Evolutionary conservation across 2,113 vertebrate species (phyloP), one percentile per base, ranked within the genome.

Genomic region (Edolisoma coerulescens): DNA sequence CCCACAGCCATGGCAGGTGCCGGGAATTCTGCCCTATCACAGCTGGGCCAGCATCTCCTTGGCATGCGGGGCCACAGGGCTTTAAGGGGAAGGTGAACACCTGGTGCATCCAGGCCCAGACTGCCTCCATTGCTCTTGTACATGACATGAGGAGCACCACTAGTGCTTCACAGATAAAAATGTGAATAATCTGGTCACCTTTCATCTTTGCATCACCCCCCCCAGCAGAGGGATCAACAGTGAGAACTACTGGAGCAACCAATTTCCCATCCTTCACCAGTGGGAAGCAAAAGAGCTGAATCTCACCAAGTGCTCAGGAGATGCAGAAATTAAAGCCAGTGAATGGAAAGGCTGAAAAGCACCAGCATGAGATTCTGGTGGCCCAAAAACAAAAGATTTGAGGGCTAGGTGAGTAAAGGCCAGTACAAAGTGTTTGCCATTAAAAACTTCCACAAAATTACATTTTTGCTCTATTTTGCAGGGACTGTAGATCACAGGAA

Each of bases 51-150:
- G 73, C 42, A 60, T 32, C 61, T 50, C 57, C 21, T 9, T 3
- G 3, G 37, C 53, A 68, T 2, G 2, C 3, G 2, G 22, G n/a
- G 28, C 67, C n/a, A 52, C 0, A 1, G 4, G 15, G 39, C 32
- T 53, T 70, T 45, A 19, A 52, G 12, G 6, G 24, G 17, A 84
- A 84, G 1, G 1, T 2, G 1, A 37, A 53, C 56, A 56, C 57
- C 10, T 6, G 10, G 42, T 1, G 1, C 18, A 32, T 13, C 56
- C 2, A 8, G 84, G 45, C 45, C 27, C 56, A 75, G 32, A 28
- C 28, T 59, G 60, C 44, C 19, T 77, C n/a, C 20, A 60, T 3
- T 9, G 20, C 23, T 74, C 44, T 65, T 23, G 8, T 5, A 18
- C 39, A 32, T 3, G 39, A 64, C 44, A 68, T 0, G 0, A 79